Base-by-base conservation (phyloP, 2,888 invertebrate genomes). In the Mayetiola destructor region DNA sequence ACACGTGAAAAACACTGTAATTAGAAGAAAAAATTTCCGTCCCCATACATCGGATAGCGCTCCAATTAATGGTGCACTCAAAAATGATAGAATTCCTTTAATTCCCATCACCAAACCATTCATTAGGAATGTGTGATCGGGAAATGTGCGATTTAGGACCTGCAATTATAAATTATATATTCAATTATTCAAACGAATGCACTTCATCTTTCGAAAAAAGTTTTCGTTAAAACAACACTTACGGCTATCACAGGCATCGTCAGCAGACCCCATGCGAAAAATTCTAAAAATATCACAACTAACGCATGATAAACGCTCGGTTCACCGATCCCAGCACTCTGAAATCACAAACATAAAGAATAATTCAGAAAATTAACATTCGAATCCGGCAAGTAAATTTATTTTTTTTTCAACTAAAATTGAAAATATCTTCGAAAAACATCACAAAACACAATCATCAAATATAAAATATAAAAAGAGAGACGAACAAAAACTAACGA, bases 61-160 rank as follows among this genome's bases (percentile, higher is more conserved):
- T 60, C 99, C 99, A 66, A 97, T 90, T 65, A 97, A 76, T 39
- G 99, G 99, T 59, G 99, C 97, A 67, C 90, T 90, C 67, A 99
- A 79, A 77, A 99, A 99, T 63, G 97, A 97, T 65, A 99, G 75
- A 65, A 99, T 84, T 66, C 97, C 97, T 80, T 94, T 95, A 68
- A 95, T 90, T 64, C 97, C 97, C 84, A 99, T 93, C 68, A 99
- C 96, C 64, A 99, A 79, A 60, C 99, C 99, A 80, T 99, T 99
- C 53, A 53, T 53, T 60, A 96, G 80, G 76, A 99, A 97, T 68
- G 96, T 99, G 74, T 99, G 96, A 73, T 94, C 88, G 62, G 97
- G 97, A 76, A 99, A 99, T 59, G 97, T 97, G 66, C 87, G 88
- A 74, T 97, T 96, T 63, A 99, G 79, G 66, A 92, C 91, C 64